Percentiles rank a stretch among this genome's conserved stretches.
Conservation (phyloP, 2,888 invertebrate genomes). For the Proisotoma minuta region DNA sequence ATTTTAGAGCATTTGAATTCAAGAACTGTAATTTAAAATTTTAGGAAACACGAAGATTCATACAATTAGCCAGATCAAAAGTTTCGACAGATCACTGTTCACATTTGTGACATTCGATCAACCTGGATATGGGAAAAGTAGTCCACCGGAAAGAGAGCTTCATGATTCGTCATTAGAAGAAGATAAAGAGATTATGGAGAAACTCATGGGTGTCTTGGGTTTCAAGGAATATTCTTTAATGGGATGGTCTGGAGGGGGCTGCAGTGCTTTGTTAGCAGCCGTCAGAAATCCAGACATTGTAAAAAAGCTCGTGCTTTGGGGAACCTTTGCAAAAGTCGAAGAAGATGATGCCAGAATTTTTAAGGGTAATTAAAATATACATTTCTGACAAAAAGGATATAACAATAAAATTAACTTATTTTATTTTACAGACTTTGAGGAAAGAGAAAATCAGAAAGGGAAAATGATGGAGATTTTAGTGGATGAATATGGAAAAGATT, state of each 20-base stretch:
- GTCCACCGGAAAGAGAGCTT: conserved; percentile 22
- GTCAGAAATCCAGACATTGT: conserved; percentile 50
- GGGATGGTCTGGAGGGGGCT: conserved; percentile 55
- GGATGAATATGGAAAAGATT: conserved; percentile 27
- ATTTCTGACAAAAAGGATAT: neutral
- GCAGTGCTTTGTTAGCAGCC: conserved; percentile 52
- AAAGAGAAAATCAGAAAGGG: conserved; percentile 15
- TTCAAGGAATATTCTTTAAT: conserved; percentile 50
- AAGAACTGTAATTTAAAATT: neutral
- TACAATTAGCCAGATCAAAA: conserved; percentile 47
- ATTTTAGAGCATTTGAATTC: neutral
- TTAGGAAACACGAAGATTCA: conserved; percentile 22
- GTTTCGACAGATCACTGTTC: conserved; percentile 59
- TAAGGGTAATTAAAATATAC: conserved; percentile 16
- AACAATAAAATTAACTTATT: neutral
- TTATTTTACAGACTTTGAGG: conserved; percentile 16
- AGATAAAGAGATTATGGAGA: conserved; percentile 20
- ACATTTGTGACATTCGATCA: conserved; percentile 69
- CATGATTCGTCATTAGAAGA: conserved; percentile 23
- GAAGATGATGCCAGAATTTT: conserved; percentile 22
- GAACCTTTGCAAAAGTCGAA: conserved; percentile 24
- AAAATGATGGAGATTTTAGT: conserved; percentile 29
- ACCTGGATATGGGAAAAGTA: conserved; percentile 49
- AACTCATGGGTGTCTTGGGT: conserved; percentile 21
- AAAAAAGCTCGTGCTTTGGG: conserved; percentile 50